Conservation (phyloP, 2,113 vertebrate genomes). For the Brachyhypopomus occidentalis region DNA sequence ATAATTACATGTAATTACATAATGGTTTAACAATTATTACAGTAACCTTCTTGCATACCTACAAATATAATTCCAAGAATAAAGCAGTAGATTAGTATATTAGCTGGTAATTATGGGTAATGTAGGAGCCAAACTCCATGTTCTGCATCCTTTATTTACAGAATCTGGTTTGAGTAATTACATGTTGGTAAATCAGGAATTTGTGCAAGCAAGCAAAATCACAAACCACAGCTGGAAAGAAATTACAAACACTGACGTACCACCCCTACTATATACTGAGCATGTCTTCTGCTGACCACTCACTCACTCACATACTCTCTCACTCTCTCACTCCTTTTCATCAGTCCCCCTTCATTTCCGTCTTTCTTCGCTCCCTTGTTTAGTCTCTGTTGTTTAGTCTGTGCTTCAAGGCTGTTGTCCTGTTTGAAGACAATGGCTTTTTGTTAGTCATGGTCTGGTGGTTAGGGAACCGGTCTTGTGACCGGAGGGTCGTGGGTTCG, state of each 20-base stretch:
- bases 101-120: constrained; percentile 49
- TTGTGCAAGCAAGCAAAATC: constrained; percentile 39
- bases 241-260: not conserved
- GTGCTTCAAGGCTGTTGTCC: not conserved
- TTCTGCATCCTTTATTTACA: constrained; percentile 47
- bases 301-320: not conserved
- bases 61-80: constrained; percentile 14
- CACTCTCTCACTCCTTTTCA: not conserved
- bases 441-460: no score
- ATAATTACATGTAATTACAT: constrained; percentile 22
- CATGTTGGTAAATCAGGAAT: constrained; percentile 42
- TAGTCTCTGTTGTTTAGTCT: not conserved
- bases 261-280: not conserved
- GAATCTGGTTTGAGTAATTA: constrained; percentile 37
- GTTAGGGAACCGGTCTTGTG: no score
- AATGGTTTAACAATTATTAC: constrained; percentile 22
- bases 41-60: not conserved
- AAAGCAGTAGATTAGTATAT: constrained; percentile 27
- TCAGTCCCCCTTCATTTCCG: not conserved
- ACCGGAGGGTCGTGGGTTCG: no score
- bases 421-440: constrained; percentile 22
- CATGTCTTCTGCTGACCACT: not conserved
- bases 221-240: constrained; percentile 22
- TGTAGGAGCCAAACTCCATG: constrained; percentile 45
- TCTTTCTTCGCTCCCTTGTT: not conserved